A percentile compares a stretch with the other conserved stretches of the same genome.
Conservation (phyloP, 1,140 invertebrate genomes). For the silkworm (Bombyx mori) region ASM3026992v2 NC_085130.1:818001-818500, state of each 20-base stretch:
- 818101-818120: conserved; percentile 6
- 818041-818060: not conserved
- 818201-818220: not conserved
- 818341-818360: conserved; percentile 20
- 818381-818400: conserved; percentile 1
- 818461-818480: conserved; percentile 21
- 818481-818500: conserved; percentile 13
- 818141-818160: not conserved
- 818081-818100: conserved; percentile 5
- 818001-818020: conserved; percentile 23
- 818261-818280: conserved; percentile 8
- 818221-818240: conserved; percentile 1
- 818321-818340: conserved; percentile 21
- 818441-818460: conserved; percentile 17
- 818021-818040: conserved; percentile 1
- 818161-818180: not conserved
- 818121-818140: not conserved
- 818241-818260: not conserved
- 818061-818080: not conserved
- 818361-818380: conserved; percentile 11
- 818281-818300: conserved; percentile 26
- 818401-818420: conserved; percentile 10
- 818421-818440: conserved; percentile 22
- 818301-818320: conserved; percentile 26
- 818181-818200: not conserved